Evolutionary conservation across 2,113 vertebrate species (phyloP).

Genomic region (Podilymbus podiceps): DNA sequence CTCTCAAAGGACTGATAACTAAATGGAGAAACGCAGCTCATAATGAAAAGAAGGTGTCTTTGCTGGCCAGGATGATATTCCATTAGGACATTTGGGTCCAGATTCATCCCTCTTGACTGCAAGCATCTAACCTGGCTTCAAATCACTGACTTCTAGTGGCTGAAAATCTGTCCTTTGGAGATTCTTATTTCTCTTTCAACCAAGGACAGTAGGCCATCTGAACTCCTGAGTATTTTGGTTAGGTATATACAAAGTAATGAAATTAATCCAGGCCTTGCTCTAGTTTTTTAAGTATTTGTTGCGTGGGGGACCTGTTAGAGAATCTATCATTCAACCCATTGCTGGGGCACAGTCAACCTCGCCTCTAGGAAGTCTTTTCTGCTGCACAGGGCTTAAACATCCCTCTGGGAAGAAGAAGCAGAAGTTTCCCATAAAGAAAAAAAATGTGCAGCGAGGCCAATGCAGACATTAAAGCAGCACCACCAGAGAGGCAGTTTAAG

Average conservation of each 20-base stretch:
- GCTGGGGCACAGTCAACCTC: not conserved
- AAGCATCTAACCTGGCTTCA: not conserved
- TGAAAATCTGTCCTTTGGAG: not conserved
- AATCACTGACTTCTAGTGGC: not conserved
- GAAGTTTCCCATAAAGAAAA: not conserved
- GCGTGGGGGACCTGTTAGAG: not conserved
- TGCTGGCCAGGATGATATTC: not conserved
- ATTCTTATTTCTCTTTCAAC: not conserved
- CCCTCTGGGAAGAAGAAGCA: not conserved
- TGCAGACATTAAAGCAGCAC: not conserved
- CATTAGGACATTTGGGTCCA: not conserved
- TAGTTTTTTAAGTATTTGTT: not conserved
- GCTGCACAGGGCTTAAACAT: not conserved
- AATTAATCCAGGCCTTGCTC: not conserved
- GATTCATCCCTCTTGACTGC: not conserved
- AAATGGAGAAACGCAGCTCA: not conserved
- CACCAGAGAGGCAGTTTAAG: not conserved
- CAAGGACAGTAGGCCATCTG: not conserved
- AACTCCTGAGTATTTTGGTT: not conserved
- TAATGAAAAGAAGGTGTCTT: not conserved
- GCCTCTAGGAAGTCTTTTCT: not conserved
- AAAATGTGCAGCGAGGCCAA: not conserved
- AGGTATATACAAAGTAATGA: not conserved
- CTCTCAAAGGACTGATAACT: conserved; percentile 8
- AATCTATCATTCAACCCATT: not conserved